These are phyloP conservation scores for Drosophila atripex DNA, from an alignment of 2,888 invertebrate genomes.

Conservation along the genomic window DNA sequence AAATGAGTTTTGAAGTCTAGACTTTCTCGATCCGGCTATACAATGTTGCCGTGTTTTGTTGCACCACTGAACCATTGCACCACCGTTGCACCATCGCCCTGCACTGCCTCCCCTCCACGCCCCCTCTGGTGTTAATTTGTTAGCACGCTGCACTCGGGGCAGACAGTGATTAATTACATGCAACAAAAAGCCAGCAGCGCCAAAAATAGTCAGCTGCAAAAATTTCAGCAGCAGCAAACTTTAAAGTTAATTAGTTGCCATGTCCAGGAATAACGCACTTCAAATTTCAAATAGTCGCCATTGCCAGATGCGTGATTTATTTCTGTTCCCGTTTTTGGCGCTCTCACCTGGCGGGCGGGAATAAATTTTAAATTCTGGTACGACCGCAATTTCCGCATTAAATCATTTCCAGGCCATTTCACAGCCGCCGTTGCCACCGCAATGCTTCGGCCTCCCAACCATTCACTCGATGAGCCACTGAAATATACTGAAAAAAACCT, in stretches of 20 bases:
- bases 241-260: constrained; percentile 75
- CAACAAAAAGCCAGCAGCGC: constrained; percentile 25
- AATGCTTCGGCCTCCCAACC: constrained; percentile 33
- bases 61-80: constrained; percentile 30
- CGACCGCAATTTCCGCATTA: constrained; percentile 77
- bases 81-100: not conserved
- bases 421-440: constrained; percentile 70
- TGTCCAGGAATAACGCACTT: constrained; percentile 50
- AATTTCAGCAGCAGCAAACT: constrained; percentile 34
- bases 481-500: constrained; percentile 28
- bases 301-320: constrained; percentile 36
- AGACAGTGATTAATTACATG: constrained; percentile 76
- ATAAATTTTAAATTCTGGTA: constrained; percentile 73
- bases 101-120: not conserved
- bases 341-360: constrained; percentile 57
- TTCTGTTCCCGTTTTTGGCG: not conserved
- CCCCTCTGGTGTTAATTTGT: constrained; percentile 72
- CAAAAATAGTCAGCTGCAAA: constrained; percentile 41
- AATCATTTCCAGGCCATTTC: constrained; percentile 79
- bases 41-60: constrained; percentile 76
- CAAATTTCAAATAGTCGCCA: constrained; percentile 27
- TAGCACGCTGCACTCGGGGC: constrained; percentile 70
- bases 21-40: constrained; percentile 33
- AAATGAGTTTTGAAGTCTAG: constrained; percentile 65
- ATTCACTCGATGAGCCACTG: constrained; percentile 18